phyloP scores from a whole-genome alignment of 2,113 vertebrate species.

The Leucopsar rothschildi region DNA sequence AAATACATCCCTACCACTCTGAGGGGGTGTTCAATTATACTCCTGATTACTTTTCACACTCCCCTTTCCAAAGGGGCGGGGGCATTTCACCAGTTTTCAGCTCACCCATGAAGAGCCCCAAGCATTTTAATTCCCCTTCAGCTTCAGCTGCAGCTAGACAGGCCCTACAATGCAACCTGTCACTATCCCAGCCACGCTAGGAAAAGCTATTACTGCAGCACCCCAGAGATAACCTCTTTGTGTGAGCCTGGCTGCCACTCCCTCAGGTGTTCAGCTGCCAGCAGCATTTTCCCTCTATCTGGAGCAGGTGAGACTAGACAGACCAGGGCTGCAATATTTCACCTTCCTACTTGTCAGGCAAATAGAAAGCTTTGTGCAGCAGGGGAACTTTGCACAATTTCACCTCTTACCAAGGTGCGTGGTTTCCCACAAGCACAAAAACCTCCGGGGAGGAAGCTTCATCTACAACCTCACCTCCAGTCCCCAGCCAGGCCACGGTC shows the following conservation, averaged over 20 bases:
- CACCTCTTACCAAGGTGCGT: neutral
- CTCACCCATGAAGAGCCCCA: neutral
- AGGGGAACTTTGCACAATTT: neutral
- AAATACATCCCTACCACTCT: constrained; percentile 50
- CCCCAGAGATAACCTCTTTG: neutral
- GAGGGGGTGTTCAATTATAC: constrained; percentile 58
- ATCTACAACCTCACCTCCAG: neutral
- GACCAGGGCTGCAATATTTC: neutral
- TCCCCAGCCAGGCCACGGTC: neutral
- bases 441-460: neutral
- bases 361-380: neutral
- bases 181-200: neutral
- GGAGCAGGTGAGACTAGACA: neutral
- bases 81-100: neutral
- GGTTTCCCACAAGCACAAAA: neutral
- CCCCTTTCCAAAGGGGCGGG: neutral
- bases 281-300: neutral
- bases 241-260: neutral
- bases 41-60: constrained; percentile 37
- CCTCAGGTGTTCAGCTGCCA: constrained; percentile 17
- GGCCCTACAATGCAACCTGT: neutral
- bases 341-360: neutral
- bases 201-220: constrained; percentile 17
- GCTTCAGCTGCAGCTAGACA: neutral
- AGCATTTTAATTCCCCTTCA: neutral